These are phyloP conservation scores for Leptodactylus fallax DNA, from an alignment of 2,797 vertebrate genomes.

Conservation along the genomic window DNA sequence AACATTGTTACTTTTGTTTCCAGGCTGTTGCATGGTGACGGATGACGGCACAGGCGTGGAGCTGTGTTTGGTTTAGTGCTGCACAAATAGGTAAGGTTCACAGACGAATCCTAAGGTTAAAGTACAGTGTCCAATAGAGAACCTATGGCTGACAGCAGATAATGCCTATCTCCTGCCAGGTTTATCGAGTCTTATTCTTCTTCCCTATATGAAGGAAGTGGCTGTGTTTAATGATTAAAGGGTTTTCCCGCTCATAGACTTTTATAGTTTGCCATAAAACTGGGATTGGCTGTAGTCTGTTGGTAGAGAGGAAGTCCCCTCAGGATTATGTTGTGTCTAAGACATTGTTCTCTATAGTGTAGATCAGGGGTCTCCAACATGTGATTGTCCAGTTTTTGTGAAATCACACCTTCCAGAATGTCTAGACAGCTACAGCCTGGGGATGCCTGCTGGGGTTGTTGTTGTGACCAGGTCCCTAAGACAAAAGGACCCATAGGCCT, in stretches of 20 bases:
- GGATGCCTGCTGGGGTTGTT: too few species aligned
- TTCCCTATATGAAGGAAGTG: not conserved
- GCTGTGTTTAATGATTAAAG: not conserved
- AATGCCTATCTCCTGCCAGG: not conserved
- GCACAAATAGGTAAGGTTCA: not conserved
- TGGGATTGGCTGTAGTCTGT: too few species aligned
- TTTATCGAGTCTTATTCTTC: not conserved
- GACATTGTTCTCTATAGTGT: too few species aligned
- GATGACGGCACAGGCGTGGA: not conserved
- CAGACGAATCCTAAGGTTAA: constrained; percentile 10
- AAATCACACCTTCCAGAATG: too few species aligned
- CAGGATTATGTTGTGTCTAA: too few species aligned
- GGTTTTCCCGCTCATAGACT: not conserved
- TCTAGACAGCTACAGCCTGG: too few species aligned
- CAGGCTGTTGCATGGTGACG: not conserved
- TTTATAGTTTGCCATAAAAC: not conserved
- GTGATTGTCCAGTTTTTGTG: too few species aligned
- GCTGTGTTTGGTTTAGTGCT: not conserved
- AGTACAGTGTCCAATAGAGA: not conserved
- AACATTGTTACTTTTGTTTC: not conserved
- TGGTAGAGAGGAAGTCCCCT: too few species aligned
- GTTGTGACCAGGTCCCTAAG: too few species aligned
- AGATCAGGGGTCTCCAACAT: too few species aligned
- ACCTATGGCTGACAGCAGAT: not conserved
- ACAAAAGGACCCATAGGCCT: too few species aligned